Evolutionary conservation across 2,113 vertebrate genomes (phyloP), one percentile per base, ranked within the genome.

Genomic region (Ramphastos sulfuratus): DNA sequence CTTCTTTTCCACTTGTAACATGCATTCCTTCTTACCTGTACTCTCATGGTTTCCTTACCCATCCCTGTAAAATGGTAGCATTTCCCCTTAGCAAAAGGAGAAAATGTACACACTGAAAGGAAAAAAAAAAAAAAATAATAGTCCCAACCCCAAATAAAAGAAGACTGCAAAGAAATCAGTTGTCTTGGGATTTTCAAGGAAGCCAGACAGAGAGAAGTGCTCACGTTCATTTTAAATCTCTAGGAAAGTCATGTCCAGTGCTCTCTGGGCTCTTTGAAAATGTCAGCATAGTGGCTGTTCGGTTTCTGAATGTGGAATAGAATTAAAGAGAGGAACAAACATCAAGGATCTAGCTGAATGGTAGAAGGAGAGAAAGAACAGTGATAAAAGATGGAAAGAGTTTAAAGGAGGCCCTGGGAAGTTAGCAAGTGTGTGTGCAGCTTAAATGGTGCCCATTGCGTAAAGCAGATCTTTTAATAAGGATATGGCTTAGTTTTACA

Each of bases 21-120:
- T 6, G 7, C 16, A 28, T 65, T 90, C 28, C 18, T 79, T 80
- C 21, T 52, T 44, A 56, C 15, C n/a, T 58, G 15, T 33, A 14
- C 33, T 24, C 25, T 71, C 61, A 60, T 3, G 2, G 6, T 10
- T 44, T 80, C 15, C 3, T 60, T n/a, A 60, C 15, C 10, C 10
- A 46, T 16, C 23, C 14, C n/a, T 82, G 7, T 54, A 31, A 60
- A 87, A 15, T 24, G 0, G 0, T 35, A 27, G 4, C 2, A 16
- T 33, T 61, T 76, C 10, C 37, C 17, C 44, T 63, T 61, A 20
- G 14, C 20, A 86, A 71, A 70, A 91, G 17, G 8, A 76, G 9
- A 65, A 91, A 93, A 80, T 50, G 18, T 23, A 74, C 28, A 82
- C 8, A 15, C 1, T 9, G 15, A 72, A 75, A 8, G 8, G 48